Conservation (phyloP, 2,797 vertebrate species). For the Staurois parvus region DNA sequence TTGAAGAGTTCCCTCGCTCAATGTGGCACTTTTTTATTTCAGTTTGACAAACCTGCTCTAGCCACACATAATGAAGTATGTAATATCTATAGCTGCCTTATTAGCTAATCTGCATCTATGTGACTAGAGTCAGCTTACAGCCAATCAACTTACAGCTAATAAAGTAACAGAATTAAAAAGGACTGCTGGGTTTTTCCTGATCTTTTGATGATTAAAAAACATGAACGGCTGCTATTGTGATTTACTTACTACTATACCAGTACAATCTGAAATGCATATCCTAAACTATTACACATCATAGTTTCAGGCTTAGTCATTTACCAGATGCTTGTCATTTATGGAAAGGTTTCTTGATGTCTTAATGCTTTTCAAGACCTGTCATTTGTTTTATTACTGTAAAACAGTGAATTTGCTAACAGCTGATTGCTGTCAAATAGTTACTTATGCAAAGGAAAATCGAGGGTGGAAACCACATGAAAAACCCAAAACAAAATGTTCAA, state of each 20-base stretch:
- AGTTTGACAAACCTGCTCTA: too few species aligned
- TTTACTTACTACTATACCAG: neutral
- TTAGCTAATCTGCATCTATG: too few species aligned
- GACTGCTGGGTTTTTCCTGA: neutral
- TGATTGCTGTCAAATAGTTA: neutral
- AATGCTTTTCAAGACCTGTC: neutral
- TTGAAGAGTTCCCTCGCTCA: too few species aligned
- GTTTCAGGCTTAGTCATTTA: neutral
- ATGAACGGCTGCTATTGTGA: neutral
- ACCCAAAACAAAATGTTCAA: neutral
- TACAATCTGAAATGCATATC: neutral
- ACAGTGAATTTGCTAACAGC: neutral
- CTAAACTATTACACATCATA: neutral
- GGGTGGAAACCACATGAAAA: neutral
- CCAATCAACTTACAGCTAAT: neutral
- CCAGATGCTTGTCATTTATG: neutral
- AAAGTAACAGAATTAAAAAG: neutral
- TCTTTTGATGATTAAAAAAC: neutral
- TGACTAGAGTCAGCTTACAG: neutral
- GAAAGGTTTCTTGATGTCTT: neutral
- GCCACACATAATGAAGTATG: too few species aligned
- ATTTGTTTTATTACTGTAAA: neutral
- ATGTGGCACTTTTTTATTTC: too few species aligned
- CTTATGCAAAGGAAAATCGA: neutral
- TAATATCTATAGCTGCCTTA: neutral